Base-by-base conservation (phyloP, 2,888 invertebrate species). In the Drosophila flavopinicola region DNA sequence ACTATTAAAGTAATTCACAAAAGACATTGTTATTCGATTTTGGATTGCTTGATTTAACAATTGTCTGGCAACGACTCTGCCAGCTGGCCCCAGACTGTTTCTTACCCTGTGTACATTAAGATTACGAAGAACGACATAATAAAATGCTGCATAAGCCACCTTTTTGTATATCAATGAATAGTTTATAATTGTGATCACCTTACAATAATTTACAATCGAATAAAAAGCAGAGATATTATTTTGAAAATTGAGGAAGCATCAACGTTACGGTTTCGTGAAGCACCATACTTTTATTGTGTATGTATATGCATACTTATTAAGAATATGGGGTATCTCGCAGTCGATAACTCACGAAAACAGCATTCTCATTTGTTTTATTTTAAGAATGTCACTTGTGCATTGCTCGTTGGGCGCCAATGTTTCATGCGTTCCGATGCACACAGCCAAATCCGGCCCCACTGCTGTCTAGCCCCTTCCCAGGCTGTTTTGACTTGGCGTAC, bases 321-420 rank as follows among this genome's bases (percentile, higher is more conserved):
- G 9, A 5, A 1, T 17, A 37, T 23, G 25, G 58, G 57, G 57
- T 58, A 57, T 57, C 6, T 20, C 9, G 11, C 17, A 49, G 44
- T 33, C 44, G n/a, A 38, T 20, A 27, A 9, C 29, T 17, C 9
- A 20, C 25, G 25, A 9, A 20, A 23, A 35, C 7, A 57, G 9
- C 23, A 53, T 45, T 44, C 13, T 25, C 30, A 29, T 27, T 56
- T 48, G 47, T 45, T 77, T 80, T 74, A 79, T 85, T 85, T 85
- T 64, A 83, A 72, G 72, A 83, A 75, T 71, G 75, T 75, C 70
- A 72, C 66, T 74, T 80, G 68, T 71, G 63, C 74, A 66, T 66
- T 70, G 59, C 68, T 63, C 58, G 66, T 59, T 75, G 71, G 87
- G 83, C 88, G 88, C 88, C 88, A 84, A 83, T 57, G 71, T 65